Evolutionary conservation across 2,888 invertebrate genomes (phyloP), one percentile per base, ranked within the genome.

Genomic region (Eristalis tenax): DNA sequence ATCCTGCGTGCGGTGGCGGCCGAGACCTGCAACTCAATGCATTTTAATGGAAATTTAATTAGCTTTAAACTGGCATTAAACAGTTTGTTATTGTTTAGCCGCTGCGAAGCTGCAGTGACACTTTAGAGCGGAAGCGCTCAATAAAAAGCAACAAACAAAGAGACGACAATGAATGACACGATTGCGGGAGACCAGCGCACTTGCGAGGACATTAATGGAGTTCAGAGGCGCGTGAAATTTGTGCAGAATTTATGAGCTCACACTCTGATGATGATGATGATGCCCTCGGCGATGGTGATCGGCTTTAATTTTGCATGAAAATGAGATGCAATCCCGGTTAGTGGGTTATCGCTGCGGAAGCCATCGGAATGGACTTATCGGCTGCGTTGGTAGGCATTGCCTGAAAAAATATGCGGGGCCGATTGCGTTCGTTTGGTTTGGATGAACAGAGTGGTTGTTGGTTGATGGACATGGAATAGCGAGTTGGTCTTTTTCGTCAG

Each of bases 11-110:
- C 57, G 15, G 50, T 38, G 66, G 70, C 22, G 71, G 5, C 23
- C 15, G 10, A 38, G 32, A 23, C 35, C 40, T 76, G 28, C 66
- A 61, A 35, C 38, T 64, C n/a, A 5, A 76, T 66, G 66, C 43
- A n/a, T 56, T 69, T 69, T 56, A 56, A 69, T 69, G 66, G 66
- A 40, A 68, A 68, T 66, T 71, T 59, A 65, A 79, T 79, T 77
- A 71, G 50, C 71, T 43, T 77, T 83, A 77, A 73, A 66, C 66
- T 61, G 70, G 23, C 6, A 73, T 43, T 73, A 71, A 83, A 63
- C 66, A 56, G 40, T 11, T 32, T 23, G 74, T 5, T 23, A 75
- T 81, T 81, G 75, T 76, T 76, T 35, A 75, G 70, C 40, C 23
- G 56, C 32, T 32, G 57, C 38, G 18, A 56, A 50, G 50, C 50